These are phyloP conservation scores for Alosa sapidissima DNA, from an alignment of 2,797 vertebrate species.

Conservation along the genomic window DNA sequence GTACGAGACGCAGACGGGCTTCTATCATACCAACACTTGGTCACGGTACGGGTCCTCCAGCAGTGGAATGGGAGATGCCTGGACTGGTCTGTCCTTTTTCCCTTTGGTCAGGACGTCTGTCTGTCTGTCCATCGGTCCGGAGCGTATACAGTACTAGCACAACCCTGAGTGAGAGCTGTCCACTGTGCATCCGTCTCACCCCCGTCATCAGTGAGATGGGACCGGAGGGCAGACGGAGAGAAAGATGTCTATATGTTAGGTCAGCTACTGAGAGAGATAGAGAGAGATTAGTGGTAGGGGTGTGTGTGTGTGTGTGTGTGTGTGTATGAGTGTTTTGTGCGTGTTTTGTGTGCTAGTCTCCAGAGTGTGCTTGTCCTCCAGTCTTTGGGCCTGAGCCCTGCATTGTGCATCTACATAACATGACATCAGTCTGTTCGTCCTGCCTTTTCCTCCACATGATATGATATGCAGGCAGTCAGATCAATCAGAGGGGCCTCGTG, in stretches of 20 bases:
- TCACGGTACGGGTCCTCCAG: neutral
- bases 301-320: constrained; percentile 45
- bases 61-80: neutral
- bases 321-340: neutral
- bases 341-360: neutral
- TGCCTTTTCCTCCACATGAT: neutral
- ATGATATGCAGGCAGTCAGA: constrained; percentile 3
- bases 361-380: neutral
- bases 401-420: constrained; percentile 30
- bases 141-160: neutral
- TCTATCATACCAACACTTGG: neutral
- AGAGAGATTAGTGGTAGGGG: constrained; percentile 20
- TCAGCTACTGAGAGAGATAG: constrained; percentile 20
- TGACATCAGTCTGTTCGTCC: neutral
- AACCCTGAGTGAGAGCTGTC: constrained; percentile 15
- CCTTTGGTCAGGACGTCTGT: constrained; percentile 7
- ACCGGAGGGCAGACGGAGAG: neutral
- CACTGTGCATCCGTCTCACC: neutral
- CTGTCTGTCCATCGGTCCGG: no score
- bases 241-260: constrained; percentile 33
- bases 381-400: neutral
- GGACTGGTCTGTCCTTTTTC: neutral
- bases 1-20: neutral
- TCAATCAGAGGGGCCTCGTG: neutral
- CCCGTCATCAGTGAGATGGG: neutral